phyloP scores from a whole-genome alignment of 2,113 vertebrate genomes.

The Clarias macrocephalus region DNA sequence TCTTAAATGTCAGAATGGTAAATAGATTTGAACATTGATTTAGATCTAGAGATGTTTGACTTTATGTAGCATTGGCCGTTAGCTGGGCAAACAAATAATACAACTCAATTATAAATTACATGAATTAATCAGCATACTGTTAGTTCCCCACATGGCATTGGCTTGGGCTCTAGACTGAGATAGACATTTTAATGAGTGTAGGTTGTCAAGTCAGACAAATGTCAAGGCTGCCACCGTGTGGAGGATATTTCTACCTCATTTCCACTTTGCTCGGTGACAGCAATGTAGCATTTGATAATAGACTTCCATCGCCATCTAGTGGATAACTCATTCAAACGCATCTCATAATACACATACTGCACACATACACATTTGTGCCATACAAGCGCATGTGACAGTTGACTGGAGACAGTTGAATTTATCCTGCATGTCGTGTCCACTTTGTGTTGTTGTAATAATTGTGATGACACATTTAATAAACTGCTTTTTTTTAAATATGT shows the following conservation, averaged over 20 bases:
- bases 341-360: neutral
- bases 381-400: neutral
- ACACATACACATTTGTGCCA: neutral
- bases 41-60: neutral
- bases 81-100: neutral
- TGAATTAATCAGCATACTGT: conserved; percentile 11
- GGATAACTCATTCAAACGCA: conserved; percentile 7
- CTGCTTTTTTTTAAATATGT: neutral
- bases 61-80: neutral
- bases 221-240: conserved; percentile 46
- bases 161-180: conserved; percentile 10
- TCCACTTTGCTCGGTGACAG: neutral
- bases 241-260: neutral
- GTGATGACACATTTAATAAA: neutral
- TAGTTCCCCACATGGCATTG: neutral
- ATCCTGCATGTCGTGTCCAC: neutral
- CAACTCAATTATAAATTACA: neutral
- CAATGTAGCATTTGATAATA: neutral
- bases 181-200: neutral
- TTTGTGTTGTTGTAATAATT: neutral
- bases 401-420: neutral
- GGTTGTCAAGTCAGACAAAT: neutral
- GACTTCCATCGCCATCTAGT: conserved; percentile 42
- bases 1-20: neutral
- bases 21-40: neutral